Base-by-base conservation (phyloP, 2,888 invertebrate species). In the Troides aeacus region DNA sequence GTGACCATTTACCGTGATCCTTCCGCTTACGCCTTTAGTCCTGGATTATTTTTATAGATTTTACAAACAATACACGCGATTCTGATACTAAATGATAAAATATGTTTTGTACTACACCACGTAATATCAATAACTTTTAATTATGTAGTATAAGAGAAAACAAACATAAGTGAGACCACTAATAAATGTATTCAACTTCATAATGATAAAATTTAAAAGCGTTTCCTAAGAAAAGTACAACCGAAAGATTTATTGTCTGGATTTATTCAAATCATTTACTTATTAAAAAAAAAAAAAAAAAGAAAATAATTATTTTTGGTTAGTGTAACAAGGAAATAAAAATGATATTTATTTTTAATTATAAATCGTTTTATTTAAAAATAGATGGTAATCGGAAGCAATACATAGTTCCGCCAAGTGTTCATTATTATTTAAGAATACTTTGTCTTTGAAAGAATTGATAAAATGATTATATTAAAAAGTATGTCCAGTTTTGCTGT, bases 1-100 rank as follows among this genome's bases (percentile, higher is more conserved):
- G 72, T 94, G 93, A 0, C 95, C 95, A 80, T 96, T 96, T 10
- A 96, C 94, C 69, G 93, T 90, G 67, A 97, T 94, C 4, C 91
- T 90, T 0, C 97, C 97, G 64, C 91, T 93, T 0, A 96, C 94
- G 30, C 94, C 94, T 57, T 93, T 93, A 5, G 93, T 90, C 58
- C 94, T 94, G 83, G 15, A 42, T 39, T 10, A 15, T n/a, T 18
- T 59, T 50, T 36, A 50, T n/a, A 53, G 5, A 53, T 53, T 18
- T 53, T n/a, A n/a, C 5, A 53, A 18, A 7, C 1, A 53, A 53
- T n/a, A 6, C 18, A 53, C 1, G 8, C 1, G 4, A 53, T n/a
- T 53, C n/a, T 18, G 53, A 6, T 53, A 7, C n/a, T n/a, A 2
- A 6, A n/a, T 2, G 18, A 50, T 18, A 50, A 15, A 50, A 50